A percentile compares a stretch with the other conserved stretches of the same genome.
These are phyloP conservation scores for Caerostris extrusa DNA, from an alignment of 1,140 invertebrate species.

Conservation along the genomic window DNA sequence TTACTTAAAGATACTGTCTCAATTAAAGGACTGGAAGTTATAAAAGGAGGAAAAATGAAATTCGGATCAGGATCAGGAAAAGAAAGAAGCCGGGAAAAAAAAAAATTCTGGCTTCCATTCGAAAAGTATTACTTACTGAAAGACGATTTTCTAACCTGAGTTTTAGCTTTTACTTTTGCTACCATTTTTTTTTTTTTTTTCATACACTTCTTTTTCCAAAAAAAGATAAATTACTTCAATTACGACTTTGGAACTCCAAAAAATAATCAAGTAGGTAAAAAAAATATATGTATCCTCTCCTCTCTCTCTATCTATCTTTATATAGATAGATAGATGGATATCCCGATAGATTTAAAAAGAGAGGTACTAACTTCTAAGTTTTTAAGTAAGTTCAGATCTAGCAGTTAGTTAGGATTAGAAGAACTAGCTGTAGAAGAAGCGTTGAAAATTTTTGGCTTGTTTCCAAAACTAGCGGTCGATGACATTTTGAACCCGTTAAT, in stretches of 20 bases:
- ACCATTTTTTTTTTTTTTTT: conserved; percentile 43
- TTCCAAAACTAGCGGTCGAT: conserved; percentile 29
- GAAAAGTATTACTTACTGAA: conserved; percentile 66
- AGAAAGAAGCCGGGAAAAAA: neutral
- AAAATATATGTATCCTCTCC: conserved; percentile 50
- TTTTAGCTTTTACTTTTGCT: conserved; percentile 47
- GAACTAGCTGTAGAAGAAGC: conserved; percentile 39
- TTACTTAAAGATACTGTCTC: neutral
- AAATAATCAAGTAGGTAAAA: conserved; percentile 58
- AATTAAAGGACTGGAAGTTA: neutral
- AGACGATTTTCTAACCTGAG: conserved; percentile 52
- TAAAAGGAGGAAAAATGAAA: conserved; percentile 35
- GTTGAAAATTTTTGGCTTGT: conserved; percentile 41
- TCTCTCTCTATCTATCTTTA: neutral
- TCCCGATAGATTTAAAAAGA: conserved; percentile 58
- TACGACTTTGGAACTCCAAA: conserved; percentile 69
- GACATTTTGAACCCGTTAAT: conserved; percentile 51
- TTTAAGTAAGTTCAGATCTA: conserved; percentile 52
- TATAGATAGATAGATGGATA: neutral
- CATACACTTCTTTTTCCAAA: conserved; percentile 28
- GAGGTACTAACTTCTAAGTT: conserved; percentile 26
- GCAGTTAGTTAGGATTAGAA: conserved; percentile 67
- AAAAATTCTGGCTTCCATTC: conserved; percentile 13
- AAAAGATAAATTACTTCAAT: conserved; percentile 75
- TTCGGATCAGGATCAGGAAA: conserved; percentile 1